Evolutionary conservation across 2,797 vertebrate species (phyloP), one percentile per base, ranked within the genome.

Genomic region (Pseudomugil gertrudae): DNA sequence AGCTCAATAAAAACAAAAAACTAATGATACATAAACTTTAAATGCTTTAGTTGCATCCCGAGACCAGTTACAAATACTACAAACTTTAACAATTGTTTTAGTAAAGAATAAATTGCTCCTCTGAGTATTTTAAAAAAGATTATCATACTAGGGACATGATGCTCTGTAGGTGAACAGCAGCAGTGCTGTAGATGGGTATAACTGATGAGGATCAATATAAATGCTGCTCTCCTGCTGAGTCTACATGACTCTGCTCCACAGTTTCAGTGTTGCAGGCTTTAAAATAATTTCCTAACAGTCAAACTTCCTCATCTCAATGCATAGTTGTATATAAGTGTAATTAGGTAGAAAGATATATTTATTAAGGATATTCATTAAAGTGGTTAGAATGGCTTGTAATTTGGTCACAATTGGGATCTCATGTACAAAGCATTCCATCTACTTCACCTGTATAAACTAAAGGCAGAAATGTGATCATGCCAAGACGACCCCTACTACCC

Each of bases 131-230:
- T 75, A 70, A 53, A 29, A 75, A 70, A 84, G 66, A 87, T 89
- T 66, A 78, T 81, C 69, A 73, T 86, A 79, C 76, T 47, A 48
- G 69, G 30, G 81, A 87, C 78, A 54, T 69, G 74, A 72, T 51
- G 68, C 82, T 61, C 69, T 45, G 81, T 72, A 62, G 69, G 72
- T 71, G 76, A 77, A 66, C 71, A 63, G 74, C 77, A 35, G 57
- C 59, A 73, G 64, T 80, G 43, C n/a, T 77, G 79, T 30, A 76
- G 59, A 83, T 78, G 84, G 80, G 82, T 87, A 85, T 76, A 80
- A 86, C 81, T 79, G 86, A 88, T 89, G 86, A 87, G 81, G 61
- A 82, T 83, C 79, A 71, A 47, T 79, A 80, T 73, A 79, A 80
- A 73, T 63, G 64, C 78, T 69, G 55, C 43, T 9, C 76, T 83